Conservation (phyloP, 2,797 vertebrate genomes). For the Psittacula echo region DNA sequence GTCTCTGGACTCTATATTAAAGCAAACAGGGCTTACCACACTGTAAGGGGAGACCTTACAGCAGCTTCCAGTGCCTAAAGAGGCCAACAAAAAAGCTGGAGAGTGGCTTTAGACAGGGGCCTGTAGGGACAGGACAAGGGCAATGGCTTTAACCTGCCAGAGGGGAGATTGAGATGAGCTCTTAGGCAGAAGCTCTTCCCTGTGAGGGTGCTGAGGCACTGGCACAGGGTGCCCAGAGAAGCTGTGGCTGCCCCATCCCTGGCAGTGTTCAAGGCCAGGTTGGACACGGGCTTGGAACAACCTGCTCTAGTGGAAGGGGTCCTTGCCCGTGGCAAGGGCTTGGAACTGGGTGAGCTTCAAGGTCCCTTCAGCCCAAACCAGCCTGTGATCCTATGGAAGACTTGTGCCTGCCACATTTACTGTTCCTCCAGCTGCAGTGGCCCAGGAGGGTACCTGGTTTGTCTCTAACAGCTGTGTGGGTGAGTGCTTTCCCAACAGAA, state of each 20-base stretch:
- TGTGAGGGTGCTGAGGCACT: no score
- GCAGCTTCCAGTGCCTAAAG: background rate
- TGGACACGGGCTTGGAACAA: background rate
- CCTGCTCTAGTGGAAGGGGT: background rate
- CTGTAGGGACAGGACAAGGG: background rate
- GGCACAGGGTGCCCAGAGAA: no score
- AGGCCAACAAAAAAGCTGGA: background rate
- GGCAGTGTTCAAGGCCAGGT: no score
- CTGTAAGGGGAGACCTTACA: background rate
- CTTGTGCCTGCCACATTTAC: background rate
- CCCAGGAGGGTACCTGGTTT: background rate
- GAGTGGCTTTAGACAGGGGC: background rate
- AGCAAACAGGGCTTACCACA: background rate
- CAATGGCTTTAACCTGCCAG: background rate
- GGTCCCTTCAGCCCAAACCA: background rate
- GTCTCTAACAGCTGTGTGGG: background rate
- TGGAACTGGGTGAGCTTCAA: background rate
- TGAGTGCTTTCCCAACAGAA: background rate
- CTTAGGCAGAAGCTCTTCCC: background rate
- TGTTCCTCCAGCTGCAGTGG: background rate
- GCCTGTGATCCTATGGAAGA: background rate
- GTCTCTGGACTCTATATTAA: rapidly evolving
- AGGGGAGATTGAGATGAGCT: background rate
- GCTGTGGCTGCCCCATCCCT: no score
- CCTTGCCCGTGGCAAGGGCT: background rate